A percentile compares a stretch with the other conserved stretches of the same genome.
phyloP scores from a whole-genome alignment of 1,140 invertebrate genomes.

The Apocrypta bakeri region DNA sequence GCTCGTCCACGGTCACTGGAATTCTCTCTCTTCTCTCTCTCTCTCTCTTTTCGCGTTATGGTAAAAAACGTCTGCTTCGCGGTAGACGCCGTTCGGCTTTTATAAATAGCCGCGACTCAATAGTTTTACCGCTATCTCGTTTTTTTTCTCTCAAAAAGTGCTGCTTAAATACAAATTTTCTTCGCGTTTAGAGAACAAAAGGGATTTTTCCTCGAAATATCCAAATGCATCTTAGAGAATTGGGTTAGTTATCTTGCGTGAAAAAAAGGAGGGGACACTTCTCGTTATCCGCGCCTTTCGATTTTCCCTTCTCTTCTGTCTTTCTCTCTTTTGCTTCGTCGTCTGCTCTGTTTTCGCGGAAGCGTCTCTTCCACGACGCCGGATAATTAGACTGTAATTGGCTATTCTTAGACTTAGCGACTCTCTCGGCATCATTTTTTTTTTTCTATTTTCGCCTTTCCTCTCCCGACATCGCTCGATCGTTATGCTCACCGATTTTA shows the following conservation, averaged over 20 bases:
- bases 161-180: not conserved
- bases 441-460: slow-evolving; percentile 6
- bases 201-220: too few relatives aligned
- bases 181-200: too few relatives aligned
- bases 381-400: slow-evolving; percentile 49
- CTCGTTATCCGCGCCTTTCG: slow-evolving; percentile 29
- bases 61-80: slow-evolving; percentile 1
- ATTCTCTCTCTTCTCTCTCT: not conserved
- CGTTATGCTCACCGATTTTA: slow-evolving; percentile 31
- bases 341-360: slow-evolving; percentile 37
- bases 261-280: not conserved
- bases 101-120: not conserved
- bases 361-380: slow-evolving; percentile 36
- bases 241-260: not conserved
- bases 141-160: not conserved
- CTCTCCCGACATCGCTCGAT: not conserved
- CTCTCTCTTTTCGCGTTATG: not conserved
- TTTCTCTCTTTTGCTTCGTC: not conserved
- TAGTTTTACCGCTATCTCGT: not conserved
- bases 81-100: not conserved
- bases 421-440: not conserved
- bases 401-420: slow-evolving; percentile 47
- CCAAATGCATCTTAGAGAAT: not conserved
- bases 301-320: not conserved
- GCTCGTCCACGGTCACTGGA: slow-evolving; percentile 13